Conservation (phyloP, 2,113 vertebrate genomes). For the Dunckerocampus dactyliophorus region DNA sequence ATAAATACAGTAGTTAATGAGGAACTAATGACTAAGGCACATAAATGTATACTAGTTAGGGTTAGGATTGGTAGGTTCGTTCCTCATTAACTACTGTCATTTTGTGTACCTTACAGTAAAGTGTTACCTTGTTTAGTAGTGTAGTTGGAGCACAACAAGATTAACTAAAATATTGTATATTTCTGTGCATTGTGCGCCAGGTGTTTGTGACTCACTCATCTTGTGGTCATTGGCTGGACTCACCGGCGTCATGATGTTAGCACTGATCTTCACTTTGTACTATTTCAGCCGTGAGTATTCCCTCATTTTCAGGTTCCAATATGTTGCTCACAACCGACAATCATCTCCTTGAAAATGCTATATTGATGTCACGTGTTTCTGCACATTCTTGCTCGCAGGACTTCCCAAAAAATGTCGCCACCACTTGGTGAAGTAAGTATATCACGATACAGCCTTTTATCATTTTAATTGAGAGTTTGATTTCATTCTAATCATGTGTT, state of each 20-base stretch:
- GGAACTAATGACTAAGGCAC: no score
- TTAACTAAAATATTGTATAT: not conserved
- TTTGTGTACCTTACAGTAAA: no score
- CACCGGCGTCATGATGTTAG: conserved; percentile 27
- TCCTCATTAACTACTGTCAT: no score
- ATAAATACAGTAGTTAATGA: no score
- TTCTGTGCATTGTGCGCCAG: conserved; percentile 26
- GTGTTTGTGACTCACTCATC: conserved; percentile 43
- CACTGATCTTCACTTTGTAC: conserved; percentile 54
- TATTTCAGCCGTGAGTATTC: conserved; percentile 73
- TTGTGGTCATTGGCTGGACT: conserved; percentile 63
- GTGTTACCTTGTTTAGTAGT: no score
- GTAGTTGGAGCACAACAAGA: no score
- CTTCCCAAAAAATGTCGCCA: conserved; percentile 74
- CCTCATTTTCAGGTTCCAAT: not conserved
- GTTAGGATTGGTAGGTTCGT: no score
- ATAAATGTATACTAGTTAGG: no score
- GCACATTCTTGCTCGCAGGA: conserved; percentile 40
- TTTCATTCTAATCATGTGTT: conserved; percentile 2
- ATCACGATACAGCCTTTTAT: not conserved
- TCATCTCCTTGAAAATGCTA: not conserved
- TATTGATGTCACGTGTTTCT: not conserved
- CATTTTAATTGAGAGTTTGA: not conserved
- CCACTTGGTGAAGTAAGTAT: conserved; percentile 65
- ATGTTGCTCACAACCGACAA: not conserved